These are phyloP conservation scores for Phengaris alcon DNA, from an alignment of 2,888 invertebrate genomes.

Conservation along the genomic window DNA sequence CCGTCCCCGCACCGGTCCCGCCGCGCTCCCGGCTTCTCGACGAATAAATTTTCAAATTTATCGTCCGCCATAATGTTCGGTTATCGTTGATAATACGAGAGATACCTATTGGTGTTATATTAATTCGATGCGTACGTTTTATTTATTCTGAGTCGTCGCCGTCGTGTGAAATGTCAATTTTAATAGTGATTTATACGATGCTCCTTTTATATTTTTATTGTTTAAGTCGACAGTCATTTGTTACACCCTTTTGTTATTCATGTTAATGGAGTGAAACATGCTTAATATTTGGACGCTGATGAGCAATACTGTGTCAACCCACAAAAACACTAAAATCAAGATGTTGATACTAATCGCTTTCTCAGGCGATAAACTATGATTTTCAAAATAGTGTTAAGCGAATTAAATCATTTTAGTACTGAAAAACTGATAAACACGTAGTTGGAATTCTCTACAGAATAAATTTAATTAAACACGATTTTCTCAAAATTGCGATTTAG, in stretches of 20 bases:
- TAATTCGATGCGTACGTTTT: constrained; percentile 54
- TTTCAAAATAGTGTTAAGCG: too few species aligned
- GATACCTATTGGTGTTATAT: constrained; percentile 65
- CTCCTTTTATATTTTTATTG: constrained; percentile 43
- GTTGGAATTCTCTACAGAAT: too few species aligned
- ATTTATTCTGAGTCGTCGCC: constrained; percentile 47
- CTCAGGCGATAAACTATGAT: too few species aligned
- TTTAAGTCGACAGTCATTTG: constrained; percentile 42
- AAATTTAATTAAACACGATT: too few species aligned
- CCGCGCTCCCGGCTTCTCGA: constrained; percentile 51
- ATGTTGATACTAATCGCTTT: too few species aligned
- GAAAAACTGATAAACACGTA: too few species aligned
- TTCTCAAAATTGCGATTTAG: too few species aligned
- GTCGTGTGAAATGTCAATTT: constrained; percentile 73
- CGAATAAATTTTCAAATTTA: constrained; percentile 73
- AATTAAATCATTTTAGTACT: too few species aligned
- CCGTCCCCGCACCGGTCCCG: constrained; percentile 48
- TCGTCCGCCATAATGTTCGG: constrained; percentile 59
- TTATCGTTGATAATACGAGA: constrained; percentile 68
- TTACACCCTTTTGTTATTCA: constrained; percentile 36
- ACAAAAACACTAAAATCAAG: too few species aligned
- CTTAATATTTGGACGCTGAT: neutral
- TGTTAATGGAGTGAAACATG: constrained; percentile 12
- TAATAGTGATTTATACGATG: constrained; percentile 63
- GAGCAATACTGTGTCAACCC: too few species aligned